Conservation (phyloP, 2,888 invertebrate genomes). For the Stenoptilia bipunctidactyla region DNA sequence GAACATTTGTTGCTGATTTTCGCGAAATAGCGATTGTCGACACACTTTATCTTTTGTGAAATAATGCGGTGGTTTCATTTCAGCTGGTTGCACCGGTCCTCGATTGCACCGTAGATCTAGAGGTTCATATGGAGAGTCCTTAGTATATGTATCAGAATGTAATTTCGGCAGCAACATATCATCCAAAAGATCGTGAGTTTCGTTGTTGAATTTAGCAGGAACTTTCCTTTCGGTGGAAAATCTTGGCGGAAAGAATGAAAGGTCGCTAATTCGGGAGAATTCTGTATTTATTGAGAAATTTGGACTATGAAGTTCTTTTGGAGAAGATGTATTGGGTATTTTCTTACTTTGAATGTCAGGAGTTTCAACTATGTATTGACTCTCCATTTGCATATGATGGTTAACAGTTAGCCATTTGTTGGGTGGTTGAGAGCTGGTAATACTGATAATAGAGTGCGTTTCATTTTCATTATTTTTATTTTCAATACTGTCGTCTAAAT, state of each 20-base stretch:
- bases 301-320: slow-evolving; percentile 53
- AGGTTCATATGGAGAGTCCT: slow-evolving; percentile 50
- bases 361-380: slow-evolving; percentile 25
- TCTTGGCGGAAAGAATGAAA: slow-evolving; percentile 52
- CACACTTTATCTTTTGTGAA: slow-evolving; percentile 38
- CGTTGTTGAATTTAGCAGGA: slow-evolving; percentile 37
- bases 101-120: not conserved
- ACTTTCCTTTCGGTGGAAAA: slow-evolving; percentile 59
- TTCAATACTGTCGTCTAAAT: slow-evolving; percentile 48
- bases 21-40: slow-evolving; percentile 49
- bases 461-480: slow-evolving; percentile 45
- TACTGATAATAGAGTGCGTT: slow-evolving; percentile 42
- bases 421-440: slow-evolving; percentile 36
- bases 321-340: slow-evolving; percentile 59
- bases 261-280: slow-evolving; percentile 56
- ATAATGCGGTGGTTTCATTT: slow-evolving; percentile 30
- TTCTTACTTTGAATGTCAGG: slow-evolving; percentile 36
- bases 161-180: slow-evolving; percentile 33
- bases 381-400: slow-evolving; percentile 25
- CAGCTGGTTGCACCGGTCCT: slow-evolving; percentile 17
- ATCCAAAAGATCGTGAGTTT: slow-evolving; percentile 43
- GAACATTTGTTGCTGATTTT: slow-evolving; percentile 29
- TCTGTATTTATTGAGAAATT: slow-evolving; percentile 63
- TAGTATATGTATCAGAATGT: slow-evolving; percentile 65
- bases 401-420: slow-evolving; percentile 40